Evolutionary conservation across 2,888 invertebrate genomes (phyloP), one percentile per base, ranked within the genome.

Genomic region (Melanotus villosus): DNA sequence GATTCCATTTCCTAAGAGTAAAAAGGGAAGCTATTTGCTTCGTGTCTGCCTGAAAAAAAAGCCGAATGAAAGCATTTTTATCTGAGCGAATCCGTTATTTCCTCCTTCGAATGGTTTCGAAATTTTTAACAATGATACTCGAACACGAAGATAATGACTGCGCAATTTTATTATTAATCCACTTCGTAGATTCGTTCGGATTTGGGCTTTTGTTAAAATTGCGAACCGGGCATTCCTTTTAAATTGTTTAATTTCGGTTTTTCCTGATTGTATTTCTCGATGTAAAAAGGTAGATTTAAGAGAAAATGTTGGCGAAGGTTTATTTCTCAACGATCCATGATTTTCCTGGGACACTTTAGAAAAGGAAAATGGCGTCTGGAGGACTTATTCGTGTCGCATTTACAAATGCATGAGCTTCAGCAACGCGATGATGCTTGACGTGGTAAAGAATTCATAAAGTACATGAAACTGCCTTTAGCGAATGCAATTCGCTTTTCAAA

Each of bases 401-500:
- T 64, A 68, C 59, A 30, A 68, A 68, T 68, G 58, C 60, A 68
- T 68, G 68, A 68, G 43, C 52, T 26, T 45, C 36, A 68, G 38
- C 43, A 57, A 21, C 59, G 58, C 52, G 64, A 64, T 64, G 52
- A 58, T 58, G 57, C 68, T 63, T 41, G 32, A 14, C 36, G 34
- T 65, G 7, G 45, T 68, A 64, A 68, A 68, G 59, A 58, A 68
- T 68, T 68, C 64, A 68, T 64, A 26, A n/a, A 12, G 12, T 18
- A 64, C 64, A 59, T 45, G 64, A 64, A 64, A 59, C 64, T 59
- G 64, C 68, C 58, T 68, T 68, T 45, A 68, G 50, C 65, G 50
- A 52, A 38, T 50, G 30, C 65, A 65, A 57, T 65, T 65, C 57
- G 21, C 38, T 32, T 58, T 32, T 45, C 57, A 36, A 65, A 56